Evolutionary conservation across 2,113 vertebrate genomes (phyloP).

Genomic region (Oreochromis niloticus): DNA sequence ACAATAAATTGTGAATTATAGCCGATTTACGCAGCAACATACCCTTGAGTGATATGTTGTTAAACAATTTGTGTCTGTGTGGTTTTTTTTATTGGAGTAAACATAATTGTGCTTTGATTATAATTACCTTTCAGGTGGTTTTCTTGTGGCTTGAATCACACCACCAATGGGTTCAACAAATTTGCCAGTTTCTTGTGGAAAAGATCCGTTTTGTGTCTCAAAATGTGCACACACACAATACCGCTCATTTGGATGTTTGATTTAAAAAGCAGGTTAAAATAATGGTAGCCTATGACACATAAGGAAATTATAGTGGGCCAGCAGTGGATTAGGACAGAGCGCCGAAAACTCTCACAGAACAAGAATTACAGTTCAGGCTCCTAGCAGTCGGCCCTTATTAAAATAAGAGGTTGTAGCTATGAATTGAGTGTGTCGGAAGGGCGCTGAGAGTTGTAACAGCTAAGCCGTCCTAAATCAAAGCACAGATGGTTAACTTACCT

Average conservation of each 20-base stretch:
- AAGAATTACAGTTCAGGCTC: conserved; percentile 6
- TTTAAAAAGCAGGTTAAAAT: background rate
- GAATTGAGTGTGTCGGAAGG: conserved; percentile 19
- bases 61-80: background rate
- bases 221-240: background rate
- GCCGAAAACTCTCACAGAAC: background rate
- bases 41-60: background rate
- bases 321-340: conserved; percentile 1
- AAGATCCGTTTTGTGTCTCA: background rate
- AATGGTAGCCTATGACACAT: background rate
- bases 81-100: background rate
- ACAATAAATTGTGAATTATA: background rate
- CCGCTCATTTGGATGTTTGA: background rate
- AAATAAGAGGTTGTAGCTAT: conserved; percentile 41
- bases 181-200: background rate
- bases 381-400: conserved; percentile 30
- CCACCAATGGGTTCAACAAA: background rate
- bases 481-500: conserved; percentile 5
- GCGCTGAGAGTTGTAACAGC: conserved; percentile 9
- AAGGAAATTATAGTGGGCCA: conserved; percentile 19
- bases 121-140: background rate
- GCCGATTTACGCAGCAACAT: background rate
- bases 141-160: background rate
- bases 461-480: conserved; percentile 31
- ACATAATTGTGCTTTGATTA: background rate